Percentiles rank a stretch among this genome's conserved stretches.
These are phyloP conservation scores for Tenebrio molitor DNA, from an alignment of 1,140 invertebrate species.

Conservation along the genomic window DNA sequence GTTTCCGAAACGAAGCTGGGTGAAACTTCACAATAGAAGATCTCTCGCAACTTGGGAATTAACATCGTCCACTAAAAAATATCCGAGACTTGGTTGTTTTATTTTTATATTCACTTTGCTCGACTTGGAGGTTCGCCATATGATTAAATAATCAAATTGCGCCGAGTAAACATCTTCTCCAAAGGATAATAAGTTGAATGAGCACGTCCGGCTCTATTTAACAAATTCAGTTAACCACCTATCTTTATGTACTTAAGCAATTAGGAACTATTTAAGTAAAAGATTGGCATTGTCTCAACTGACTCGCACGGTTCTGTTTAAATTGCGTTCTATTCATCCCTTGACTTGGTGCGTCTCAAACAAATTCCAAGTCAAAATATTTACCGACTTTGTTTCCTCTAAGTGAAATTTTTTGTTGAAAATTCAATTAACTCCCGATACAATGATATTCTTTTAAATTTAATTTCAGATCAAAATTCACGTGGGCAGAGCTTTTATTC, in stretches of 20 bases:
- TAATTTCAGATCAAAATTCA: too few species aligned
- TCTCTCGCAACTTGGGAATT: not conserved
- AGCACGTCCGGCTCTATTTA: slow-evolving; percentile 14
- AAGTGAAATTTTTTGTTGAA: too few species aligned
- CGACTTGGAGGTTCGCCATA: slow-evolving; percentile 4
- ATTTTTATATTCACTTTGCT: not conserved
- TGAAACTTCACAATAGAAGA: too few species aligned
- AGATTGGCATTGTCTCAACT: not conserved
- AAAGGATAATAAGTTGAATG: slow-evolving; percentile 25
- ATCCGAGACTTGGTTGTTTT: not conserved
- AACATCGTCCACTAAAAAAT: not conserved
- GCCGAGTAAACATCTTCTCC: slow-evolving; percentile 11
- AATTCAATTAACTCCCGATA: too few species aligned
- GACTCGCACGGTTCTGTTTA: too few species aligned
- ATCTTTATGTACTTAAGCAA: slow-evolving; percentile 27
- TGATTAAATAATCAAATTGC: slow-evolving; percentile 1
- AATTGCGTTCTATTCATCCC: too few species aligned
- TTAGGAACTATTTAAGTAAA: not conserved
- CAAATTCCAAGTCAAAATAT: too few species aligned
- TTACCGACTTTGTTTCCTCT: too few species aligned
- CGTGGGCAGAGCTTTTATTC: too few species aligned
- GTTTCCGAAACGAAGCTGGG: too few species aligned
- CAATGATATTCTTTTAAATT: too few species aligned
- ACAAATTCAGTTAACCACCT: not conserved
- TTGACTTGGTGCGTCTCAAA: too few species aligned